Conservation (phyloP, 2,797 vertebrate species). For the Peromyscus nudipes region DNA sequence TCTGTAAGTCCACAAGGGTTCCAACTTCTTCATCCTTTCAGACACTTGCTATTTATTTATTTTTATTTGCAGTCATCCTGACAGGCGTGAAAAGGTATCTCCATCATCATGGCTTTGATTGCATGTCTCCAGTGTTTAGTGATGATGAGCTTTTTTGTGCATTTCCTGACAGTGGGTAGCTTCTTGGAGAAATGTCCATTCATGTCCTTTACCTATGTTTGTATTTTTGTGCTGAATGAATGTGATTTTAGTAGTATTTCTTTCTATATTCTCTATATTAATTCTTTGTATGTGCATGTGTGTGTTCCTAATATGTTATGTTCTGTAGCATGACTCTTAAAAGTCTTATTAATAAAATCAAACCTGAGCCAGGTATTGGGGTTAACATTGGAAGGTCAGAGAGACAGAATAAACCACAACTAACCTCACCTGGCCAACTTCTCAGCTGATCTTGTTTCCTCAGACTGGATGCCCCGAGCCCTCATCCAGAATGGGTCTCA, state of each 20-base stretch:
- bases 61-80: background rate
- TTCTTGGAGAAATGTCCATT: slow-evolving; percentile 5
- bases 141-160: background rate
- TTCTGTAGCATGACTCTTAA: too few species aligned
- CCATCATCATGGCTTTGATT: background rate
- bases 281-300: background rate
- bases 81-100: background rate
- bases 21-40: background rate
- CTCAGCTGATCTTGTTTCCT: too few species aligned
- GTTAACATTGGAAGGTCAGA: too few species aligned
- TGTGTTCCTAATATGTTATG: background rate
- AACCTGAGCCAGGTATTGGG: too few species aligned
- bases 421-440: too few species aligned
- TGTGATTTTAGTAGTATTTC: background rate
- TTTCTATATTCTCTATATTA: background rate
- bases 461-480: too few species aligned
- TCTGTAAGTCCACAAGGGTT: background rate
- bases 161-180: background rate
- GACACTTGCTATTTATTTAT: background rate
- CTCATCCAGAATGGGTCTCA: too few species aligned
- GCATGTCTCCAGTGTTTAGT: background rate
- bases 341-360: too few species aligned
- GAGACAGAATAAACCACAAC: too few species aligned
- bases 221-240: background rate
- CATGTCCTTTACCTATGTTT: background rate